These are phyloP conservation scores for Fulica atra DNA, from an alignment of 2,113 vertebrate genomes.

Conservation along the genomic window DNA sequence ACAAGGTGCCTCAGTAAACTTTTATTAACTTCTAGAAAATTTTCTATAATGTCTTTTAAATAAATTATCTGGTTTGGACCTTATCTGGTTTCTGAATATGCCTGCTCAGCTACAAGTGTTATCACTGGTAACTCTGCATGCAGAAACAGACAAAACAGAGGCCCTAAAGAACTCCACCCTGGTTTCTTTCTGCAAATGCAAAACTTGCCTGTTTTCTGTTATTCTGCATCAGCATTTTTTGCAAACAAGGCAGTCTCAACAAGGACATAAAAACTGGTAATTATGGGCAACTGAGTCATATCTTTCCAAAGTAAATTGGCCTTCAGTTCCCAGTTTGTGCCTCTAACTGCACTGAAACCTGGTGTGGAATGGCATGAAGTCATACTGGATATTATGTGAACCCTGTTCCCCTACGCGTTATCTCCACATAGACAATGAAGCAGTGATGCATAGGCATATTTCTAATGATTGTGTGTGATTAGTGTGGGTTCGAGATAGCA, in stretches of 20 bases:
- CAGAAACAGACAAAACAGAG: background rate
- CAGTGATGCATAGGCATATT: background rate
- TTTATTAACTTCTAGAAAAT: background rate
- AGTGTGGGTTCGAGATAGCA: background rate
- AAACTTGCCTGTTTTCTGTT: background rate
- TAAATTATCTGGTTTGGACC: background rate
- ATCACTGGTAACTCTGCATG: background rate
- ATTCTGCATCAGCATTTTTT: slow-evolving; percentile 13
- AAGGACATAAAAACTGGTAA: background rate
- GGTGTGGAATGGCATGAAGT: background rate
- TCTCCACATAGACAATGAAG: background rate
- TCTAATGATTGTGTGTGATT: background rate
- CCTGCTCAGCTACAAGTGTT: background rate
- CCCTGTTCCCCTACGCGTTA: background rate
- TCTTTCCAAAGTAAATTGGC: background rate
- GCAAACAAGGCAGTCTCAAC: background rate
- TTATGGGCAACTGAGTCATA: slow-evolving; percentile 42
- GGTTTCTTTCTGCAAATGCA: background rate
- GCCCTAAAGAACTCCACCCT: background rate
- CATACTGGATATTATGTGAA: background rate
- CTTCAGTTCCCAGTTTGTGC: background rate
- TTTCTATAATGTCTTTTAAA: background rate
- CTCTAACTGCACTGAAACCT: background rate
- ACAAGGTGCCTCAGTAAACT: background rate
- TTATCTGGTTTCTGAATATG: background rate